Percentiles rank a stretch among this genome's conserved stretches.
phyloP scores from a whole-genome alignment of 1,140 invertebrate species.

The Amyelois transitella region DNA sequence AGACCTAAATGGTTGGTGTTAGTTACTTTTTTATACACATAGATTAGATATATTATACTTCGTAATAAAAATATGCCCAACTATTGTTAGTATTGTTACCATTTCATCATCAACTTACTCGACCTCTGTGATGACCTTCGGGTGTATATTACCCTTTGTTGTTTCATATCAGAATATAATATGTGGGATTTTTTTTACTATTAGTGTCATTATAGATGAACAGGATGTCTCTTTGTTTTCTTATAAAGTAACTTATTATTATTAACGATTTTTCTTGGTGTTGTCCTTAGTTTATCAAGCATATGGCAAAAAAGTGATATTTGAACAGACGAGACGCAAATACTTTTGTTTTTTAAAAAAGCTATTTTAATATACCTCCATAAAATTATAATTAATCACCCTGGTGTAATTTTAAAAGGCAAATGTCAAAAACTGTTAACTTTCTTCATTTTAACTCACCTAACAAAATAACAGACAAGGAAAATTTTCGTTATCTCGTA shows the following conservation, averaged over 20 bases:
- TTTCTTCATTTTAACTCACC: too few relatives aligned
- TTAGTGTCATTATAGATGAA: conserved; percentile 1
- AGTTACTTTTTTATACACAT: neutral
- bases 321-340: too few relatives aligned
- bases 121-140: conserved; percentile 7
- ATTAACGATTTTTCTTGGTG: too few relatives aligned
- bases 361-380: too few relatives aligned
- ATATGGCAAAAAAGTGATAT: too few relatives aligned
- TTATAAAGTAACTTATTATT: too few relatives aligned
- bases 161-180: conserved; percentile 12
- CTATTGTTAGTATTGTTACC: neutral
- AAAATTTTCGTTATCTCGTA: neutral
- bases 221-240: neutral
- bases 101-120: conserved; percentile 12
- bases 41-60: neutral
- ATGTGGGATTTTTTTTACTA: conserved; percentile 13
- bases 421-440: too few relatives aligned
- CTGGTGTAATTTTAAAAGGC: too few relatives aligned
- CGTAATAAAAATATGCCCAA: conserved; percentile 4
- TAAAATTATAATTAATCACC: too few relatives aligned
- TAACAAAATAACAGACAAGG: neutral
- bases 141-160: conserved; percentile 12
- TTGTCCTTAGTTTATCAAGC: too few relatives aligned
- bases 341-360: too few relatives aligned
- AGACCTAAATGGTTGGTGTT: too few relatives aligned